phyloP scores from a whole-genome alignment of 2,113 vertebrate species.

The Heterotis niloticus region DNA sequence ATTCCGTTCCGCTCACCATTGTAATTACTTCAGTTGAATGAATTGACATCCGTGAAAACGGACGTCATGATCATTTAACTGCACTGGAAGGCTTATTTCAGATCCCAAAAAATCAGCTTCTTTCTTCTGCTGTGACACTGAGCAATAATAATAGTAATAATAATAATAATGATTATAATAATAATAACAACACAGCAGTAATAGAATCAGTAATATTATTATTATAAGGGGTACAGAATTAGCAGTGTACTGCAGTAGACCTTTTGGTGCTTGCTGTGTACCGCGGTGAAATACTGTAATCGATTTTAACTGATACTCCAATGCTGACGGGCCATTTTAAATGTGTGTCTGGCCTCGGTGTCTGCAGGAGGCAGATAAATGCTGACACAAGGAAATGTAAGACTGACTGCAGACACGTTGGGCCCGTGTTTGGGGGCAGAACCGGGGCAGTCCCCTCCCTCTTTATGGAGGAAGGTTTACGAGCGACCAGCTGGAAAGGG shows the following conservation, averaged over 20 bases:
- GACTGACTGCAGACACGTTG: conserved; percentile 41
- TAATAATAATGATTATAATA: not conserved
- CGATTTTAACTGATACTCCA: conserved; percentile 49
- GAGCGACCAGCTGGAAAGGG: conserved; percentile 9
- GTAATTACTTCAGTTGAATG: conserved; percentile 23
- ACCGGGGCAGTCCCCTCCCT: not conserved
- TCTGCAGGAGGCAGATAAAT: conserved; percentile 54
- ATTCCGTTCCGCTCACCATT: conserved; percentile 22
- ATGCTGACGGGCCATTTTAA: conserved; percentile 53
- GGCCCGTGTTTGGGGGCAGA: no score
- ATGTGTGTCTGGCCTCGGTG: conserved; percentile 45
- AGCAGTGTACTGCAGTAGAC: not conserved
- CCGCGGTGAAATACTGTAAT: conserved; percentile 37
- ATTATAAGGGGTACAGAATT: not conserved
- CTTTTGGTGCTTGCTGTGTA: not conserved
- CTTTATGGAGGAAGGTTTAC: not conserved
- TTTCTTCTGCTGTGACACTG: not conserved
- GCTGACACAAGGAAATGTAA: conserved; percentile 56
- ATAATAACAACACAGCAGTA: not conserved
- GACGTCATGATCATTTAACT: conserved; percentile 26
- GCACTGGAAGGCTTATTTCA: conserved; percentile 1
- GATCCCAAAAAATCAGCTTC: not conserved
- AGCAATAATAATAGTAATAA: not conserved
- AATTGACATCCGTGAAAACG: conserved; percentile 19
- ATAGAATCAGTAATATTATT: no score